Evolutionary conservation across 2,113 vertebrate genomes (phyloP), one percentile per base, ranked within the genome.

Genomic region (Esox niger): DNA sequence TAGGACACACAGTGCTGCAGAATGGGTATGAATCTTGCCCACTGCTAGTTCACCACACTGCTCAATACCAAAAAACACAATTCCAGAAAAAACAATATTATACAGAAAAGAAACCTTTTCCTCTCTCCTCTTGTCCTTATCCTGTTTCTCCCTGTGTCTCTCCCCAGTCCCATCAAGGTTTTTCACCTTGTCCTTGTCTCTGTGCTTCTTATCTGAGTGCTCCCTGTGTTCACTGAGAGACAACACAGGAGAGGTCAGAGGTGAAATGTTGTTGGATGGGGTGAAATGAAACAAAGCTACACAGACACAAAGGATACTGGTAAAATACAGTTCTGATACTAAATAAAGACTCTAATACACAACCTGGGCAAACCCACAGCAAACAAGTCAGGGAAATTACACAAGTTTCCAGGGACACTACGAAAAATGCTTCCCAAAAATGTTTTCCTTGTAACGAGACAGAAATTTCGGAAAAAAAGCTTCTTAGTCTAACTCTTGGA

Each of bases 131-230:
- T 93, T 96, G 79, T 97, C 95, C 87, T 95, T 96, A 83, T 96
- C 94, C 79, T 94, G 93, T 88, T 93, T 96, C 78, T 96, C 94
- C 74, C 79, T 92, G 77, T 88, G 89, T 71, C 85, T 89, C 64
- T 91, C 90, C 58, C 91, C 91, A 84, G 92, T 92, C 82, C 93
- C 90, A 84, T 98, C 93, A 85, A 92, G 93, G 85, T 96, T 94
- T 90, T 94, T 92, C 75, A 75, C 67, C 64, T 70, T 95, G 79
- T 91, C 95, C 87, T 95, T 95, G 71, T 95, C 94, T 90, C 91
- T 93, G 87, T 96, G 95, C 92, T 97, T 98, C 89, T 95, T 98
- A 89, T 98, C 96, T 26, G 90, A 92, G 81, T 93, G 93, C 82
- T 98, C 96, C 93, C 93, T 97, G 91, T 96, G 93, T 86, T 97